Evolutionary conservation across 2,113 vertebrate genomes (phyloP), one percentile per base, ranked within the genome.

Genomic region (Serinus canaria): DNA sequence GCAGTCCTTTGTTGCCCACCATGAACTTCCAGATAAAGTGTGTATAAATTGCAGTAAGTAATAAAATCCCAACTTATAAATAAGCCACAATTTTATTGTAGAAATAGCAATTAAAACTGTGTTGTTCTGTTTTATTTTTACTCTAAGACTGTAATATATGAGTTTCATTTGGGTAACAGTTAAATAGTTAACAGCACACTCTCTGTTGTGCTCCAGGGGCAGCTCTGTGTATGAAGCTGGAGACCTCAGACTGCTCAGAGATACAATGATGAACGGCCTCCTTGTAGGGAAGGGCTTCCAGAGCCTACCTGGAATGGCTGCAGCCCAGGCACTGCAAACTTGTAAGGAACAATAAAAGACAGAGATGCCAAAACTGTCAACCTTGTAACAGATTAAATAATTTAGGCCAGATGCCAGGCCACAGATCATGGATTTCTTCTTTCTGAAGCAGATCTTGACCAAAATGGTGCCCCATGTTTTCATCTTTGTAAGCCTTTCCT

Each of bases 21-120:
- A 56, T 33, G 80, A 98, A 76, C 86, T 91, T 96, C 88, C 83
- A 98, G 97, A 98, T 97, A 97, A 98, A 97, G 90, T 67, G 76
- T 49, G 50, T 90, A 97, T 98, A 98, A 98, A 97, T 97, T 96
- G 96, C 55, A 69, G 74, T 80, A 78, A 94, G 97, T 94, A 97
- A 96, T 98, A 97, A 97, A 98, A 97, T 87, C 89, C 68, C 80
- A 91, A 96, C 90, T 89, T 95, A 97, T 97, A 96, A 97, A 97
- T 96, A 97, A 98, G 80, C 96, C 96, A 95, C 90, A 50, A 89
- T 96, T 97, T 98, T 96, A 97, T 96, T 97, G 95, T 97, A 97
- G 96, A 96, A 97, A 96, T 96, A 83, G 91, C 93, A 97, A 97
- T 97, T 97, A 97, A 96, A 97, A 97, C 76, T 74, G 59, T 94